Base-by-base conservation (phyloP, 2,797 vertebrate species). In the Sebastes ruberrimus region DNA sequence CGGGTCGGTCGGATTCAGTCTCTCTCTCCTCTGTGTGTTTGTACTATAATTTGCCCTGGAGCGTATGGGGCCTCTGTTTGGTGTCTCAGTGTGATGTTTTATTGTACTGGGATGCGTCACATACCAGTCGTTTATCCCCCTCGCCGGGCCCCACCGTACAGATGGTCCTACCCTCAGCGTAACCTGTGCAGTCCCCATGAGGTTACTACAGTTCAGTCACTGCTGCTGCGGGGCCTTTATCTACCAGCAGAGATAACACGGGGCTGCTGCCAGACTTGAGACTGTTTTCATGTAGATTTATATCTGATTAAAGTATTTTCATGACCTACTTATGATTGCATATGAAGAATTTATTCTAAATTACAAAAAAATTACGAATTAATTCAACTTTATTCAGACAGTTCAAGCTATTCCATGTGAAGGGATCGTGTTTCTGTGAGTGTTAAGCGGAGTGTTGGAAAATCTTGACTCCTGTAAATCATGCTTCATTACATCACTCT, bases 171-270 rank as follows among this genome's bases (percentile, higher is more conserved):
- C 55, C 67, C 74, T 22, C 77, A 79, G 72, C 55, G 71, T 67
- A 78, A 78, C 82, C 85, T 79, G 76, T 22, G 35, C 75, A 10
- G 67, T 55, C 70, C 60, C 68, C 32, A 4, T 2, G 59, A 79
- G 91, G 93, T 93, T 92, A 94, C 90, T 86, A 0, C 6, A 86
- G 93, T 91, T 92, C 93, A 93, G 18, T 3, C 65, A 20, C 78
- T 2, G 71, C 11, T 38, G 13, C 35, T 38, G 30, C 80, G 1
- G 23, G 53, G 53, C 14, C 35, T 20, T 70, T 46, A 18, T 62
- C 60, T 55, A 52, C 66, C 20, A 11, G 53, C 71, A 22, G 33
- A 25, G 61, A 27, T 7, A 57, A 32, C 70, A 14, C 30, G 62
- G 53, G 55, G 69, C 63, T 32, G 20, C 75, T 49, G 60, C 42